Percentiles rank a stretch among this genome's conserved stretches.
Conservation (phyloP, 2,113 vertebrate species). For the Copsychus sechellarum region DNA sequence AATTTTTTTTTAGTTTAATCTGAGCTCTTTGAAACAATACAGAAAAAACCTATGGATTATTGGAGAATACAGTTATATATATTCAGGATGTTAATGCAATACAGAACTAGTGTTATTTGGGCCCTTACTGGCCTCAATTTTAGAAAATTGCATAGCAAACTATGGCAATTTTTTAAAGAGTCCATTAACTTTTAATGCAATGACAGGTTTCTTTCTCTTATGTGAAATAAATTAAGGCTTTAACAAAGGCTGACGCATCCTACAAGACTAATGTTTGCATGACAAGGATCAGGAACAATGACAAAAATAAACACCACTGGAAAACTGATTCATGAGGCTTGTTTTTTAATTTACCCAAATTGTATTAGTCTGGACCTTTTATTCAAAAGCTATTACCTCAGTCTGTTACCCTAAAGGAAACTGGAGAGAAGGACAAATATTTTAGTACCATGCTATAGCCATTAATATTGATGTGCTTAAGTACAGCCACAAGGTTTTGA, state of each 20-base stretch:
- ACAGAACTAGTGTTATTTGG: background rate
- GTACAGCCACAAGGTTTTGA: background rate
- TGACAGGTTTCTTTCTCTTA: conserved; percentile 1
- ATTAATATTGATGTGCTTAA: background rate
- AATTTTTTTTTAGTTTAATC: background rate
- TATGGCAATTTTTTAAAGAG: background rate
- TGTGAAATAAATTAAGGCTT: background rate
- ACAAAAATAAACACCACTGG: background rate
- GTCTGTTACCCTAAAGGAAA: background rate
- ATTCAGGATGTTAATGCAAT: background rate
- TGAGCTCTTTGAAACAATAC: background rate
- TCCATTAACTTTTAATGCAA: background rate
- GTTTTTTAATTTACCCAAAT: background rate
- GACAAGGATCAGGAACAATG: background rate
- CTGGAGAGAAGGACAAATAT: background rate
- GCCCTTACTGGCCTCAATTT: background rate
- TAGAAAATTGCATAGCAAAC: background rate
- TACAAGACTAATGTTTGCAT: background rate
- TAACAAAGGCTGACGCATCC: background rate
- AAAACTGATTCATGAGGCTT: background rate
- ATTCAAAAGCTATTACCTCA: background rate
- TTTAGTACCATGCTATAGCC: background rate
- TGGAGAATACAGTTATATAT: background rate
- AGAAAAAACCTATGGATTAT: background rate
- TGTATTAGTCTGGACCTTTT: background rate